Base-by-base conservation (phyloP, 2,113 vertebrate species). In the Hippoglossus stenolepis region DNA sequence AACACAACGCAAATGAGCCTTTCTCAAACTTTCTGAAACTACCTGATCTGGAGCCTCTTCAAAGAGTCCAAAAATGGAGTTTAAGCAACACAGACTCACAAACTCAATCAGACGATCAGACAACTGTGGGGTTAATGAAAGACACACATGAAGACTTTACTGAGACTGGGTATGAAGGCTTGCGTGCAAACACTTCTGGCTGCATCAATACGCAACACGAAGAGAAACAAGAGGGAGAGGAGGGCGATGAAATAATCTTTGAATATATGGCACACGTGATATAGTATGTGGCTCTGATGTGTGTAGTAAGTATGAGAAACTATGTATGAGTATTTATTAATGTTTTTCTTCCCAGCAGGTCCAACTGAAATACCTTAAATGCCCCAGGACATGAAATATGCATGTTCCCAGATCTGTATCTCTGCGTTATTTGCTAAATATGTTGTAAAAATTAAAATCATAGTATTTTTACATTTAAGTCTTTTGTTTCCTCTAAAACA, bases 181-280 rank as follows among this genome's bases (percentile, higher is more conserved):
- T 14, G 14, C 12, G 12, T 11, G 40, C 23, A 6, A 57, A 72
- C 61, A 43, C 38, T 17, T 38, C 49, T 18, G 35, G n/a, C 17
- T 74, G 2, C 23, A 31, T 70, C 15, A 28, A 20, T 23, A 12
- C 18, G 3, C 35, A 57, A 28, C 15, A 45, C 4, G 20, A 21
- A 2, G 59, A 75, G 9, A 80, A 82, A 3, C 18, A 24, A 2
- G 54, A 75, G 8, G 82, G 79, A 2, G 78, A 79, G 5, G 78
- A 77, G 2, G 77, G 83, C 3, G 82, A 85, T 1, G 83, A 86
- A 4, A 69, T 54, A 6, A 75, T 61, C 24, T 87, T 57, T 3
- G 79, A 5, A 0, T 91, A 93, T 51, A 79, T 93, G 62, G 40
- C 61, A 57, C 84, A 53, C 17, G 11, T 80, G 68, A 88, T 21